A percentile compares a stretch with the other conserved stretches of the same genome.
Conservation (phyloP, 2,888 invertebrate species). For the Epinotia brunnichana region DNA sequence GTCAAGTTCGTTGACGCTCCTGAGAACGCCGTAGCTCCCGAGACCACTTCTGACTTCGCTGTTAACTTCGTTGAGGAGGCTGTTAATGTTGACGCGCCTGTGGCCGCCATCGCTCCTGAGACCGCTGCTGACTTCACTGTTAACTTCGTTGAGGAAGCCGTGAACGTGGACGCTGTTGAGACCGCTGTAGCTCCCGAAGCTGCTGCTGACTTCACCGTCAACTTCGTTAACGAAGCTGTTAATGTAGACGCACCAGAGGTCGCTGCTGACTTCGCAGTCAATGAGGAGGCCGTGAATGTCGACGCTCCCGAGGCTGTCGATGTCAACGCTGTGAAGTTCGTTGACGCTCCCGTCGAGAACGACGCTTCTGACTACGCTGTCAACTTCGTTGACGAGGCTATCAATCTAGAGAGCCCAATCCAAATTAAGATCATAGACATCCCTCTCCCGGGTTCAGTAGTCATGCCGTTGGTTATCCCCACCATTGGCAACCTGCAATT, state of each 20-base stretch:
- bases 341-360: slow-evolving; percentile 33
- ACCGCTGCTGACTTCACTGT: slow-evolving; percentile 22
- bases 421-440: slow-evolving; percentile 2
- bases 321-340: slow-evolving; percentile 40
- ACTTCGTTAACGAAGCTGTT: slow-evolving; percentile 6
- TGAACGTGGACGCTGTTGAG: neutral
- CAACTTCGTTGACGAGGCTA: slow-evolving; percentile 9
- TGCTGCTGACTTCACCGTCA: slow-evolving; percentile 33
- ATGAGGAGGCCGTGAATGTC: slow-evolving; percentile 3
- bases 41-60: slow-evolving; percentile 2
- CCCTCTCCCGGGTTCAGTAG: slow-evolving; percentile 26
- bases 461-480: slow-evolving; percentile 18
- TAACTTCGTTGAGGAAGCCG: neutral
- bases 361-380: slow-evolving; percentile 31
- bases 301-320: slow-evolving; percentile 8
- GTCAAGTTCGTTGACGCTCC: slow-evolving; percentile 31
- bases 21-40: slow-evolving; percentile 6
- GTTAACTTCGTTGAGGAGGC: neutral
- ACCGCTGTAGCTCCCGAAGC: neutral
- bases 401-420: slow-evolving; percentile 23
- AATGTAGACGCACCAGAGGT: neutral
- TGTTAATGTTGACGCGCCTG: too few relatives aligned
- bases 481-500: slow-evolving; percentile 41
- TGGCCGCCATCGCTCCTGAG: too few relatives aligned
- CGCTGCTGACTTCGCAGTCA: slow-evolving; percentile 32